These are phyloP conservation scores for Poecilia gillii DNA, from an alignment of 2,797 vertebrate genomes.

Conservation along the genomic window DNA sequence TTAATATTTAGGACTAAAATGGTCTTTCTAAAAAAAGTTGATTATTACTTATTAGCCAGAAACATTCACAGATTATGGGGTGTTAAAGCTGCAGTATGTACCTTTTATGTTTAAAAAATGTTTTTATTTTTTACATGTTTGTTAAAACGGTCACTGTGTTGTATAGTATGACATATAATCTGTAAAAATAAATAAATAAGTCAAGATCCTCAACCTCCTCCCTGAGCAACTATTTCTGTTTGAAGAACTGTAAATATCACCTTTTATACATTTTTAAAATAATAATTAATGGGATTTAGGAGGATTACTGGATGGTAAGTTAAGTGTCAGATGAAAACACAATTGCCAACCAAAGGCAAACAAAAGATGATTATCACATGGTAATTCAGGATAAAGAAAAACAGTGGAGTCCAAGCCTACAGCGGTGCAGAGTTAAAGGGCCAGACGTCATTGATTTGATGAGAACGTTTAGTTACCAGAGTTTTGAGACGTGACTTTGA, in stretches of 20 bases:
- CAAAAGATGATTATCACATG: neutral
- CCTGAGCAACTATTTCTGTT: too few relatives aligned
- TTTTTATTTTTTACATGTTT: too few relatives aligned
- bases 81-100: neutral
- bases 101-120: too few relatives aligned
- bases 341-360: neutral
- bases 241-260: neutral
- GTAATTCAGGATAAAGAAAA: neutral
- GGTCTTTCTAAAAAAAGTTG: too few relatives aligned
- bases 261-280: neutral
- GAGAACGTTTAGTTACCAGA: neutral
- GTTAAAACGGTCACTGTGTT: too few relatives aligned
- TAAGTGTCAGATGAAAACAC: too few relatives aligned
- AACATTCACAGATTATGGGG: neutral
- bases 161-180: too few relatives aligned
- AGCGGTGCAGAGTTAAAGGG: neutral
- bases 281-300: neutral
- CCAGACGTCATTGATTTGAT: neutral
- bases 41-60: neutral
- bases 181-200: too few relatives aligned
- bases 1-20: too few relatives aligned
- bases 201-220: too few relatives aligned
- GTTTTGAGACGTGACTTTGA: neutral
- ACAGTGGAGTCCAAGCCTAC: neutral
- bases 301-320: neutral